A percentile compares a stretch with the other conserved stretches of the same genome.
These are phyloP conservation scores for Ruditapes philippinarum DNA, from an alignment of 1,140 invertebrate species.

Conservation along the genomic window DNA sequence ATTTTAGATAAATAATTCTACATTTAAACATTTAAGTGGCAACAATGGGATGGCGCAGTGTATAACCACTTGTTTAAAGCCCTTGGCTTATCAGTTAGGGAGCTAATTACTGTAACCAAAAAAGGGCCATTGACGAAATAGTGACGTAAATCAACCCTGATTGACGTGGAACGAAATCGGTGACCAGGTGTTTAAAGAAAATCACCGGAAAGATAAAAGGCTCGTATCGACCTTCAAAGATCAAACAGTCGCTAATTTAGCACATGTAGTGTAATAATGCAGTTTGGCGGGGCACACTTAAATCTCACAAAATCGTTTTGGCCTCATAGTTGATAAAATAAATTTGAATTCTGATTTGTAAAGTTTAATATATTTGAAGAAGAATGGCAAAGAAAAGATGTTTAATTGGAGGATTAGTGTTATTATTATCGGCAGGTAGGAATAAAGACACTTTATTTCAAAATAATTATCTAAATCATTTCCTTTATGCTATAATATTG, in stretches of 20 bases:
- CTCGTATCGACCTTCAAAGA: neutral
- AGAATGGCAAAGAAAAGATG: neutral
- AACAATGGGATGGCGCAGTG: neutral
- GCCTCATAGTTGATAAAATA: neutral
- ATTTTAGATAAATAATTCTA: neutral
- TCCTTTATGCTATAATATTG: no score
- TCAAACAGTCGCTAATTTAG: neutral
- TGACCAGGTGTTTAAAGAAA: constrained; percentile 2
- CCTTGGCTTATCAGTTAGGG: neutral
- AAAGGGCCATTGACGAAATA: constrained; percentile 1
- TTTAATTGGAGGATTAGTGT: neutral
- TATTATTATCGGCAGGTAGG: neutral
- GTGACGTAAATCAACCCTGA: neutral
- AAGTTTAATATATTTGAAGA: neutral
- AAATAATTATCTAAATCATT: no score
- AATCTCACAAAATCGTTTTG: neutral
- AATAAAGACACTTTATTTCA: no score
- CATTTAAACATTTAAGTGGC: constrained; percentile 9
- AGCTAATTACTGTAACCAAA: neutral
- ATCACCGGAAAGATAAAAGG: neutral
- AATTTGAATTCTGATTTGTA: neutral
- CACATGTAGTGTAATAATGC: neutral
- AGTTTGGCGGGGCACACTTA: neutral
- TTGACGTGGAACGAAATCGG: neutral
- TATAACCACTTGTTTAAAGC: neutral